Percentiles rank a stretch among this genome's conserved stretches.
phyloP scores from a whole-genome alignment of 2,797 vertebrate species.

The Macropus fuliginosus region DNA sequence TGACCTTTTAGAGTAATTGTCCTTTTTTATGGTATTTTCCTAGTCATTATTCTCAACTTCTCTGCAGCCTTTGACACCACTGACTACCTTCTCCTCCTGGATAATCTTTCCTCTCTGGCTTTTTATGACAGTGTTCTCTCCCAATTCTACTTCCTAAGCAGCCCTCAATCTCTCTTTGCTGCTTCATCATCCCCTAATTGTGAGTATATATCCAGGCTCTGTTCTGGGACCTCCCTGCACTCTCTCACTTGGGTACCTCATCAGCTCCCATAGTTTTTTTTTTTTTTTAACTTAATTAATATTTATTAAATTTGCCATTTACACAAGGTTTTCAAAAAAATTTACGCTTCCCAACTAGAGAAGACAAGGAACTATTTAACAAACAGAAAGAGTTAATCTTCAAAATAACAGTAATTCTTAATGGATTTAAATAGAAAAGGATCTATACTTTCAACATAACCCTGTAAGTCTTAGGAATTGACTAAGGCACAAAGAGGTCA shows the following conservation, averaged over 20 bases:
- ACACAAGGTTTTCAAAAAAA: not conserved
- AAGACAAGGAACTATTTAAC: conserved; percentile 47
- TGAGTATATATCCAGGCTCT: not conserved
- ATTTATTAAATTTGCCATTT: not conserved
- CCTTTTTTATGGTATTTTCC: not conserved
- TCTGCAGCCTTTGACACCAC: not conserved
- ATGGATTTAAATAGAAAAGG: too few relatives aligned
- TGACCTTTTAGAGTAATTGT: not conserved
- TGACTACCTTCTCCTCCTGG: not conserved
- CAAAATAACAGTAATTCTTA: not conserved
- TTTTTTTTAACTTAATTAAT: conserved; percentile 42
- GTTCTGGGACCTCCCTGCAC: not conserved
- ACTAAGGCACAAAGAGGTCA: too few relatives aligned
- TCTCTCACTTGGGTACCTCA: not conserved
- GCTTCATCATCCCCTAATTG: not conserved
- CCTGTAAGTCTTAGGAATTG: not conserved
- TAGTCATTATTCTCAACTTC: not conserved
- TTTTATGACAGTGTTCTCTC: not conserved
- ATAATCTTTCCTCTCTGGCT: not conserved
- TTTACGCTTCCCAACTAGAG: conserved; percentile 24
- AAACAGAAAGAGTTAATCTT: conserved; percentile 34
- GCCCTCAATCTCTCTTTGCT: not conserved
- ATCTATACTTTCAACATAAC: not conserved
- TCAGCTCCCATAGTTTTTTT: not conserved
- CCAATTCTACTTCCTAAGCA: not conserved